A percentile compares a stretch with the other conserved stretches of the same genome.
phyloP scores from a whole-genome alignment of 1,140 invertebrate species.

The Neuroterus valhalla region DNA sequence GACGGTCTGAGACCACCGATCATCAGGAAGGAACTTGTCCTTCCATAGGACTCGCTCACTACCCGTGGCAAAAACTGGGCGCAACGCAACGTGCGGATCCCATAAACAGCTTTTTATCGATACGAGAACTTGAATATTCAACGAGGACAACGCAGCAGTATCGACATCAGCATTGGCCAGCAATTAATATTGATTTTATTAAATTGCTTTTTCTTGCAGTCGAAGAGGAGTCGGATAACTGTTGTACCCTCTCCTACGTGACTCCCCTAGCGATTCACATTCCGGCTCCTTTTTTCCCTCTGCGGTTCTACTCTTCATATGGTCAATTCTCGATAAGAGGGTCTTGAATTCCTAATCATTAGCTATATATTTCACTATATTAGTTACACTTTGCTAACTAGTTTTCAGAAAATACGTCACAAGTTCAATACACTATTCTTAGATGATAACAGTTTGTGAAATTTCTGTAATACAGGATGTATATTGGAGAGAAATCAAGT shows the following conservation, averaged over 20 bases:
- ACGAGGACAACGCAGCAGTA: slow-evolving; percentile 50
- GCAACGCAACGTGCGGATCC: slow-evolving; percentile 56
- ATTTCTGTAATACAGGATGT: no score
- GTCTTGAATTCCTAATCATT: not conserved
- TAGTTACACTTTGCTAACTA: not conserved
- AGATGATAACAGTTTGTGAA: no score
- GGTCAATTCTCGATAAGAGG: slow-evolving; percentile 4
- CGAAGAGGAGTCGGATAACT: slow-evolving; percentile 42
- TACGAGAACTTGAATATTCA: slow-evolving; percentile 69
- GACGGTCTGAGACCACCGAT: slow-evolving; percentile 53
- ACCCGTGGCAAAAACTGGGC: slow-evolving; percentile 58
- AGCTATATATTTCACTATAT: not conserved
- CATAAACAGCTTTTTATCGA: slow-evolving; percentile 70
- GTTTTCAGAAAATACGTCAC: no score
- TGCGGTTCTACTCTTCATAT: not conserved
- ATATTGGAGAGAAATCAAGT: no score
- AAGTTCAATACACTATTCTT: no score
- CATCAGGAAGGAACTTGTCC: slow-evolving; percentile 41
- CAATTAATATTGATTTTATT: slow-evolving; percentile 74
- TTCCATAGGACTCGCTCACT: slow-evolving; percentile 29
- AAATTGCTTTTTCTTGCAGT: slow-evolving; percentile 59
- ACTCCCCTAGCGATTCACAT: slow-evolving; percentile 47
- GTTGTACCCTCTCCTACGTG: slow-evolving; percentile 44
- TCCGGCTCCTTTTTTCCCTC: slow-evolving; percentile 44
- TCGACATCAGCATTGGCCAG: slow-evolving; percentile 49